A percentile compares a stretch with the other conserved stretches of the same genome.
Evolutionary conservation across 2,888 invertebrate genomes (phyloP).

Genomic region (Acleris emargana): DNA sequence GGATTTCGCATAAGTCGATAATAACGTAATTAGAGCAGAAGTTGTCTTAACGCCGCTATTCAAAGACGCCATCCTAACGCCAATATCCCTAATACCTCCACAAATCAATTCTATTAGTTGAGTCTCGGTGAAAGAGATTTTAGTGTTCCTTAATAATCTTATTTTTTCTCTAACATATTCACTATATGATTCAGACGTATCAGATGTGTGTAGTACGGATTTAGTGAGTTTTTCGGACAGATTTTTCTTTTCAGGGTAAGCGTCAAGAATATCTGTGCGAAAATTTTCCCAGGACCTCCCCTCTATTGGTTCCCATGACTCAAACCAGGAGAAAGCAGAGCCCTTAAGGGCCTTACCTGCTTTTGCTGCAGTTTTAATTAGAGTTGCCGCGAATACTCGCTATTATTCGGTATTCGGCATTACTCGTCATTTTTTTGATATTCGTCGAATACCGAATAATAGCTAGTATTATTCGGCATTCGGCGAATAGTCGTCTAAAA

Average conservation of each 20-base stretch:
- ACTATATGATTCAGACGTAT: conserved; percentile 32
- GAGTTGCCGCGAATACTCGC: too few relatives aligned
- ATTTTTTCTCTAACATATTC: conserved; percentile 41
- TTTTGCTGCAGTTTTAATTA: conserved; percentile 34
- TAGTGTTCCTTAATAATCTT: conserved; percentile 36
- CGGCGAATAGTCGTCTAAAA: too few relatives aligned
- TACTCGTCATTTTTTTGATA: too few relatives aligned
- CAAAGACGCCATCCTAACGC: conserved; percentile 2
- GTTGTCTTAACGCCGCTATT: background rate
- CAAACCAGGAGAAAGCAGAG: conserved; percentile 39
- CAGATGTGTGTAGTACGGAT: conserved; percentile 37
- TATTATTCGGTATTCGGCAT: too few relatives aligned
- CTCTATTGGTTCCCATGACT: conserved; percentile 38
- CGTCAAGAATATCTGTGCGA: background rate
- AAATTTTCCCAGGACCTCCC: conserved; percentile 40
- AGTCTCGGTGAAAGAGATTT: conserved; percentile 33
- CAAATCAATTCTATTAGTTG: conserved; percentile 39
- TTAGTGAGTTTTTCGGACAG: conserved; percentile 36
- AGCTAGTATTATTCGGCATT: too few relatives aligned
- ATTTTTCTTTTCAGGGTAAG: too few relatives aligned
- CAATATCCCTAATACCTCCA: conserved; percentile 28
- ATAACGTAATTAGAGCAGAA: background rate
- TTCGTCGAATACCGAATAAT: too few relatives aligned
- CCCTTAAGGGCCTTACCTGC: conserved; percentile 38
- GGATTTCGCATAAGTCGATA: conserved; percentile 8